Conservation (phyloP, 2,888 invertebrate species). For the Chymomyza procnemis region DNA sequence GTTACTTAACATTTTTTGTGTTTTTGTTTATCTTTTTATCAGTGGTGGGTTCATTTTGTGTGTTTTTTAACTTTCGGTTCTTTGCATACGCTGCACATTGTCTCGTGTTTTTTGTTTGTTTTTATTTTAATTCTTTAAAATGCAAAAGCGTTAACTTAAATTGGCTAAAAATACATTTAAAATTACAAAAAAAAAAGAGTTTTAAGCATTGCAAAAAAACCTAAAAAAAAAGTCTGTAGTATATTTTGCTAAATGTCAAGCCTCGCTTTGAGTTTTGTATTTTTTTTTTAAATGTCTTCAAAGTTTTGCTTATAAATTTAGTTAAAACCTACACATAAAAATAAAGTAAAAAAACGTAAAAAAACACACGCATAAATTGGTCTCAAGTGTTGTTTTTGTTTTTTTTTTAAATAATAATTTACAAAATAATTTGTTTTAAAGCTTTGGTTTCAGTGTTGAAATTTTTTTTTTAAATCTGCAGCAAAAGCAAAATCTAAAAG, state of each 20-base stretch:
- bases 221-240: conserved; percentile 12
- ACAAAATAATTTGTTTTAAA: conserved; percentile 54
- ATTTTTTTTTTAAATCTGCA: conserved; percentile 57
- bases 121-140: no score
- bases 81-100: neutral
- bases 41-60: conserved; percentile 68
- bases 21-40: conserved; percentile 20
- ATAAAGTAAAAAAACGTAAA: conserved; percentile 16
- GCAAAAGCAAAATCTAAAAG: conserved; percentile 41
- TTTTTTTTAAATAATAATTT: conserved; percentile 18
- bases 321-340: neutral
- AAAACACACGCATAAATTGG: conserved; percentile 51
- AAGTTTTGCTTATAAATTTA: conserved; percentile 13
- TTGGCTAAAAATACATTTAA: conserved; percentile 7
- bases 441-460: conserved; percentile 69
- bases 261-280: conserved; percentile 54
- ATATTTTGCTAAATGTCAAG: conserved; percentile 47
- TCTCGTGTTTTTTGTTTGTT: neutral
- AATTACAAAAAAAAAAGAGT: neutral
- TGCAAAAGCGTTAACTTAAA: neutral
- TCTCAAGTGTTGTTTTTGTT: conserved; percentile 14
- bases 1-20: conserved; percentile 23
- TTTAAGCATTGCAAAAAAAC: neutral
- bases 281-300: conserved; percentile 42
- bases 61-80: conserved; percentile 31